These are phyloP conservation scores for Xenops minutus DNA, from an alignment of 2,797 vertebrate species.

Conservation along the genomic window DNA sequence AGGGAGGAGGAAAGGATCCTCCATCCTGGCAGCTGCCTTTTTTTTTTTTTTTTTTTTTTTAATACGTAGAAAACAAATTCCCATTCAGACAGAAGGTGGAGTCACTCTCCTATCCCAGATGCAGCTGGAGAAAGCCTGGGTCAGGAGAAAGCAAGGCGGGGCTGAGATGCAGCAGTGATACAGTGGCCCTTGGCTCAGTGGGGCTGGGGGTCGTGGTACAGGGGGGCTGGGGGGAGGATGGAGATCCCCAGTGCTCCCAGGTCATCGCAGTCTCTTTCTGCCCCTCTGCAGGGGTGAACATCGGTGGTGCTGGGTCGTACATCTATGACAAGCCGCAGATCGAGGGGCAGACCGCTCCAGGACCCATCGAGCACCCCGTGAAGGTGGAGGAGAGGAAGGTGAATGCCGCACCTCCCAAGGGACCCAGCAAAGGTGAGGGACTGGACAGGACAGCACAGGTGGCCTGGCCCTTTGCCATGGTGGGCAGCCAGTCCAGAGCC, in stretches of 20 bases:
- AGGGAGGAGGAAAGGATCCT: neutral
- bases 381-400: conserved; percentile 84
- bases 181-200: neutral
- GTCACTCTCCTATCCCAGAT: neutral
- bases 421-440: conserved; percentile 88
- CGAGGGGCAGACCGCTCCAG: conserved; percentile 69
- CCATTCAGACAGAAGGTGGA: conserved; percentile 50
- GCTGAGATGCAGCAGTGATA: rapidly evolving
- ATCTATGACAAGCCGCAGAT: conserved; percentile 87
- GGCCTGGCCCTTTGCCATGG: rapidly evolving
- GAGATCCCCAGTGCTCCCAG: neutral
- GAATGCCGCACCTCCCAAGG: conserved; percentile 73
- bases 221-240: neutral
- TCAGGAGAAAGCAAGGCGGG: neutral
- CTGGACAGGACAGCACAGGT: neutral
- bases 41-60: neutral
- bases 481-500: neutral
- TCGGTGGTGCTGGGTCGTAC: conserved; percentile 92
- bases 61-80: neutral
- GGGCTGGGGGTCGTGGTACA: neutral
- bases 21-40: neutral
- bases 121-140: neutral
- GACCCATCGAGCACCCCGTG: conserved; percentile 75
- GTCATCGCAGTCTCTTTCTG: neutral
- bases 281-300: conserved; percentile 87